phyloP scores from a whole-genome alignment of 1,140 invertebrate genomes.

The Parapsyche elsis region DNA sequence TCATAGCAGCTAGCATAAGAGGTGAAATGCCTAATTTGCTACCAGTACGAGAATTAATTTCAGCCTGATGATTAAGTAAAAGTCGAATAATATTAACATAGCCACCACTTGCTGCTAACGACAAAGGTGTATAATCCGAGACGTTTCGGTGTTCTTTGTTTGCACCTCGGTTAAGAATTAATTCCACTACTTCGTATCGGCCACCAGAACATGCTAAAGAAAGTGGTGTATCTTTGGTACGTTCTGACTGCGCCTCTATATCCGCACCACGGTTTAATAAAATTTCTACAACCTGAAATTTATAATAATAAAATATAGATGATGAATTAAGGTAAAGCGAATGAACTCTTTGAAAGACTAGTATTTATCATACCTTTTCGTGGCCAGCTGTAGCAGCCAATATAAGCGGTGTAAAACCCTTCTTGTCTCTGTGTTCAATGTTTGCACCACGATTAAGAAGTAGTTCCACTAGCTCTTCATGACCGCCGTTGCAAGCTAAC shows the following conservation, averaged over 20 bases:
- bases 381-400: slow-evolving; percentile 97
- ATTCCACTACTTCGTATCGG: slow-evolving; percentile 95
- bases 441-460: slow-evolving; percentile 90
- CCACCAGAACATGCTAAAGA: slow-evolving; percentile 98
- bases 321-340: slow-evolving; percentile 19
- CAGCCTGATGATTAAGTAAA: slow-evolving; percentile 88
- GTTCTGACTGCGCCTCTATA: slow-evolving; percentile 97
- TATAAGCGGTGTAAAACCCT: slow-evolving; percentile 98
- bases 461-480: slow-evolving; percentile 94
- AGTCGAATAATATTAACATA: slow-evolving; percentile 99
- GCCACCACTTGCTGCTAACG: slow-evolving; percentile 96
- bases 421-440: slow-evolving; percentile 98
- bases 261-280: slow-evolving; percentile 93
- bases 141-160: slow-evolving; percentile 99
- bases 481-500: slow-evolving; percentile 95
- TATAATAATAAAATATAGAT: slow-evolving; percentile 12
- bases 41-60: slow-evolving; percentile 98
- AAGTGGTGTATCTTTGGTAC: slow-evolving; percentile 98
- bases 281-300: slow-evolving; percentile 81
- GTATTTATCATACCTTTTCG: slow-evolving; percentile 73
- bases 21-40: slow-evolving; percentile 98
- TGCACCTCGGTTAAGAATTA: slow-evolving; percentile 87
- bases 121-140: slow-evolving; percentile 98
- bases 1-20: slow-evolving; percentile 99
- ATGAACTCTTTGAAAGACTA: no score